Base-by-base conservation (phyloP, 1,140 invertebrate genomes). In the Tribolium castaneum region DNA sequence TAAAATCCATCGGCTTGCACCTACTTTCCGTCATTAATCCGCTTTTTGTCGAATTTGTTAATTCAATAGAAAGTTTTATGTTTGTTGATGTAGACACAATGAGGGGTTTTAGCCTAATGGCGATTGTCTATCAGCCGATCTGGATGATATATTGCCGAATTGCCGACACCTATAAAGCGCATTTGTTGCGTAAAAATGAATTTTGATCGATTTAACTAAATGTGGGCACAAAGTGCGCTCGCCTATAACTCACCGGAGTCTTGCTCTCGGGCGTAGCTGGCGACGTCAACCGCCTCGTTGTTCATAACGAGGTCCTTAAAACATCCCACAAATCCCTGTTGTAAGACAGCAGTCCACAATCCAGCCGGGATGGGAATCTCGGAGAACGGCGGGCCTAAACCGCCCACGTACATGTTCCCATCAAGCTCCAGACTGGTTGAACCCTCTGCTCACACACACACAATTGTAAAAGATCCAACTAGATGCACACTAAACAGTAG, bases 321-420 rank as follows among this genome's bases (percentile, higher is more conserved):
- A 86, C 98, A 99, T 2, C 98, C 98, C 1, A 99, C 96, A 84
- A 95, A 99, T 9, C 98, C 98, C 83, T 96, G 93, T 70, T 94
- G 91, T 16, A 99, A 87, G 4, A 94, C 92, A 0, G 94, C 96
- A 3, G 96, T 95, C 97, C 98, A 99, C 39, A 99, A 87, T 25
- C 95, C 94, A 1, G 94, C 91, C 2, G 97, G 97, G 22, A 96
- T 91, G 5, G 91, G 90, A 6, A 94, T 89, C 6, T 92, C 91
- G 13, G 92, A 92, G 82, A 94, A 93, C 0, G 92, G 90, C 0
- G 93, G 90, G 0, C 95, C 95, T 6, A 96, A 89, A 3, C 96
- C 96, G 0, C 98, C 98, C 4, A 99, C 92, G 85, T 93, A 98
- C 72, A 99, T 88, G 10, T 95, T 92, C 0, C 97, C 96, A 80